phyloP scores from a whole-genome alignment of 2,797 vertebrate genomes.

The Gephyroberyx darwinii region DNA sequence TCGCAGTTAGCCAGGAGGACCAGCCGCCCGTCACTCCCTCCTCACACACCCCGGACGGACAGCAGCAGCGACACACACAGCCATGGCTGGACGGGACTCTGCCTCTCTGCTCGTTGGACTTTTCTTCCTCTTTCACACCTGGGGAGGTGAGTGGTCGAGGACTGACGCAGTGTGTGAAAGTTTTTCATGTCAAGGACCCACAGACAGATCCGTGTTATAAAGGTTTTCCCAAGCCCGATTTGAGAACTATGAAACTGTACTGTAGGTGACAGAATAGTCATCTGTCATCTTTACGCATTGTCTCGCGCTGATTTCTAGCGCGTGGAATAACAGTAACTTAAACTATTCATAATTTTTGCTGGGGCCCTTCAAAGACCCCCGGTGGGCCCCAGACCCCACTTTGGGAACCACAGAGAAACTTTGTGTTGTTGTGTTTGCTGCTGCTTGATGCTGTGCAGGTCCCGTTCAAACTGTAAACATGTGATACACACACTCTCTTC shows the following conservation, averaged over 20 bases:
- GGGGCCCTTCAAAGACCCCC: not conserved
- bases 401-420: not conserved
- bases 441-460: not conserved
- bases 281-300: too few species aligned
- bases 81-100: conserved; percentile 68
- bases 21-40: conserved; percentile 39
- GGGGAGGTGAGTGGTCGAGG: conserved; percentile 70
- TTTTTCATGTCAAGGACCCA: too few species aligned
- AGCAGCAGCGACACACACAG: conserved; percentile 47
- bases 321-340: too few species aligned
- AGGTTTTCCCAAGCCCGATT: not conserved
- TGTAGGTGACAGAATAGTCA: too few species aligned
- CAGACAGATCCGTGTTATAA: too few species aligned
- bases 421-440: not conserved
- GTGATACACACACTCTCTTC: conserved; percentile 24
- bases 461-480: conserved; percentile 12
- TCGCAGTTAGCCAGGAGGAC: conserved; percentile 47
- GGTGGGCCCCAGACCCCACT: too few species aligned
- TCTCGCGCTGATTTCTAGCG: too few species aligned
- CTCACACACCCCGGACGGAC: conserved; percentile 38
- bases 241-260: not conserved
- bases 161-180: too few species aligned
- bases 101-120: conserved; percentile 62
- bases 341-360: not conserved
- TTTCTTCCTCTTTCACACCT: conserved; percentile 65